Percentiles rank a stretch among this genome's conserved stretches.
These are phyloP conservation scores for Progne subis DNA, from an alignment of 2,113 vertebrate species.

Conservation along the genomic window DNA sequence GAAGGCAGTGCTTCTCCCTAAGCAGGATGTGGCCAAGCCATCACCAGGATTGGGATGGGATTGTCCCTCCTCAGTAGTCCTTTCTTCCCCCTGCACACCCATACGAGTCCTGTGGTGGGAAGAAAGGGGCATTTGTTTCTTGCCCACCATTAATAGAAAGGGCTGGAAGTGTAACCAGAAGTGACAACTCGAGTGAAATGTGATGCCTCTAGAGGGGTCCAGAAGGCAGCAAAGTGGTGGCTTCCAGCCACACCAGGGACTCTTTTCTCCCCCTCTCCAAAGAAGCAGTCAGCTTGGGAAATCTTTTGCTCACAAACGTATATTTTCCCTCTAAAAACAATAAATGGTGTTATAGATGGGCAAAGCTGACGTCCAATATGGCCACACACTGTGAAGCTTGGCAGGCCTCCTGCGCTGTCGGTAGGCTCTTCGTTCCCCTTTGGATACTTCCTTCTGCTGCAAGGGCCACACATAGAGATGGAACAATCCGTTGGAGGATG, in stretches of 20 bases:
- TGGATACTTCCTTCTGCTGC: background rate
- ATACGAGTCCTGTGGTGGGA: background rate
- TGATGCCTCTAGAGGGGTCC: slow-evolving; percentile 14
- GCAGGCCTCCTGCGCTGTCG: slow-evolving; percentile 17
- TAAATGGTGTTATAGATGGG: slow-evolving; percentile 56
- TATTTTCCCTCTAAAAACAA: slow-evolving; percentile 61
- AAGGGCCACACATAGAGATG: background rate
- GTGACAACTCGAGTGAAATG: slow-evolving; percentile 52
- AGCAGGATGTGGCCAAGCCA: slow-evolving; percentile 22
- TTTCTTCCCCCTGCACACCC: background rate
- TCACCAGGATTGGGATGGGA: background rate
- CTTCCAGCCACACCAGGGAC: background rate
- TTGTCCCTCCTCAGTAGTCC: background rate
- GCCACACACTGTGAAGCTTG: slow-evolving; percentile 58
- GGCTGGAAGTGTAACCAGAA: slow-evolving; percentile 45
- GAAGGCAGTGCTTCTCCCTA: fast-evolving
- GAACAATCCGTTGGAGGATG: background rate
- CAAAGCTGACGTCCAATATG: slow-evolving; percentile 13
- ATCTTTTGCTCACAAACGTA: slow-evolving; percentile 19
- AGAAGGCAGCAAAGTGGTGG: slow-evolving; percentile 1
- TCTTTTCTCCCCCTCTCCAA: background rate
- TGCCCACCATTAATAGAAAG: background rate
- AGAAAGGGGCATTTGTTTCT: slow-evolving; percentile 50
- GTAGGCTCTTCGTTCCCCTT: background rate
- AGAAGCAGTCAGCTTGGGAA: slow-evolving; percentile 33